Evolutionary conservation across 2,113 vertebrate genomes (phyloP).

Genomic region (Podarcis cretensis): DNA sequence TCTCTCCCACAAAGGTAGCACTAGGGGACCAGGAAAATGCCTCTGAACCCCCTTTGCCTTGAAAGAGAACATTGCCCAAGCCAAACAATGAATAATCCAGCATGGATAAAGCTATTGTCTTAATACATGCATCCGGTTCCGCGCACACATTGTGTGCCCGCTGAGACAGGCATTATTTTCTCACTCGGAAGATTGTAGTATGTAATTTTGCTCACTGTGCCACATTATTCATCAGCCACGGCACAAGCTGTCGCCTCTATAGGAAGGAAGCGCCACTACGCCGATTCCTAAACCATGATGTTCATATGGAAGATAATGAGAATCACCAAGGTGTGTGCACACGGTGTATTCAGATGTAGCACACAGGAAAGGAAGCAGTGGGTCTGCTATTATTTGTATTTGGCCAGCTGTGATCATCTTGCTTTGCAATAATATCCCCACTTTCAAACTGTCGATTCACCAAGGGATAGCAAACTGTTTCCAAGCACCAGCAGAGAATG

Average conservation of each 20-base stretch:
- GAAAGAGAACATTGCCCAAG: neutral
- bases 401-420: conserved; percentile 37
- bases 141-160: neutral
- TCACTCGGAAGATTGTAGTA: neutral
- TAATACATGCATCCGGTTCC: conserved; percentile 14
- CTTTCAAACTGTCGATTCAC: conserved; percentile 17
- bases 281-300: neutral
- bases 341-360: neutral
- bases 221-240: conserved; percentile 3
- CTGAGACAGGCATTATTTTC: conserved; percentile 20
- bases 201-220: conserved; percentile 34
- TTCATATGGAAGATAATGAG: neutral
- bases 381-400: conserved; percentile 21
- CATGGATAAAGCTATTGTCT: neutral
- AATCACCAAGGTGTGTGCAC: conserved; percentile 15
- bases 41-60: neutral
- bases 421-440: neutral
- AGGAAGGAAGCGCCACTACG: neutral
- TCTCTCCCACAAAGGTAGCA: neutral
- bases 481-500: conserved; percentile 7
- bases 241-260: conserved; percentile 11
- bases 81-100: conserved; percentile 17
- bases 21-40: neutral
- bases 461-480: conserved; percentile 23
- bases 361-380: neutral